A percentile compares a stretch with the other conserved stretches of the same genome.
Conservation (phyloP, 2,888 invertebrate genomes). For the Microctonus brassicae region DNA sequence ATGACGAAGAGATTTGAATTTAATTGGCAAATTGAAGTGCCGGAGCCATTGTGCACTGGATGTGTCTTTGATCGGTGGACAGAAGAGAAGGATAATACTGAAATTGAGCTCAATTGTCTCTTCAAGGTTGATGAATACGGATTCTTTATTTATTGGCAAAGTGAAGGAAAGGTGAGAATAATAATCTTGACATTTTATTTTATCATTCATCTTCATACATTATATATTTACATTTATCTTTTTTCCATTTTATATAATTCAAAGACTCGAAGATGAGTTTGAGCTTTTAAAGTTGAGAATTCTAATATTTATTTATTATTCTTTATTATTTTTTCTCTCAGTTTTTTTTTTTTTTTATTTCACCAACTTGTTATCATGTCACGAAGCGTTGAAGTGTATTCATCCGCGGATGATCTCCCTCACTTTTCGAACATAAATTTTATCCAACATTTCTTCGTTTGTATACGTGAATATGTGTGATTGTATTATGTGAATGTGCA, state of each 20-base stretch:
- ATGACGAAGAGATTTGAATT: slow-evolving; percentile 99
- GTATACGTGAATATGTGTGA: background rate
- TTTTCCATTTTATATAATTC: no score
- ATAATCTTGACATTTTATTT: background rate
- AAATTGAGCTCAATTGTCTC: slow-evolving; percentile 86
- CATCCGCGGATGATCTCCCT: background rate
- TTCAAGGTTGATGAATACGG: slow-evolving; percentile 98
- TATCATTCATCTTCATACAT: background rate
- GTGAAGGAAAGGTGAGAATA: slow-evolving; percentile 86
- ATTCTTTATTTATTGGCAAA: slow-evolving; percentile 99
- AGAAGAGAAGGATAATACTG: slow-evolving; percentile 95
- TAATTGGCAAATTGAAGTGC: slow-evolving; percentile 97
- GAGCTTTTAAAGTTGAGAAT: no score
- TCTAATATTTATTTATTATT: no score
- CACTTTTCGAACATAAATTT: slow-evolving; percentile 1
- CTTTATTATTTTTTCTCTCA: background rate
- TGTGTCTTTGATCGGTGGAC: slow-evolving; percentile 97
- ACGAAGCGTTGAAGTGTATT: background rate
- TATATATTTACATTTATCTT: no score
- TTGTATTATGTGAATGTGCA: background rate
- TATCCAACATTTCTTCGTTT: background rate
- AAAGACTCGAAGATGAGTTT: no score
- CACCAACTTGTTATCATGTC: background rate
- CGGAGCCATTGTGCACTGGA: slow-evolving; percentile 87
- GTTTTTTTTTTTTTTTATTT: slow-evolving; percentile 5